A percentile compares a stretch with the other conserved stretches of the same genome.
Conservation (phyloP, 2,113 vertebrate genomes). For the Thymallus thymallus region DNA sequence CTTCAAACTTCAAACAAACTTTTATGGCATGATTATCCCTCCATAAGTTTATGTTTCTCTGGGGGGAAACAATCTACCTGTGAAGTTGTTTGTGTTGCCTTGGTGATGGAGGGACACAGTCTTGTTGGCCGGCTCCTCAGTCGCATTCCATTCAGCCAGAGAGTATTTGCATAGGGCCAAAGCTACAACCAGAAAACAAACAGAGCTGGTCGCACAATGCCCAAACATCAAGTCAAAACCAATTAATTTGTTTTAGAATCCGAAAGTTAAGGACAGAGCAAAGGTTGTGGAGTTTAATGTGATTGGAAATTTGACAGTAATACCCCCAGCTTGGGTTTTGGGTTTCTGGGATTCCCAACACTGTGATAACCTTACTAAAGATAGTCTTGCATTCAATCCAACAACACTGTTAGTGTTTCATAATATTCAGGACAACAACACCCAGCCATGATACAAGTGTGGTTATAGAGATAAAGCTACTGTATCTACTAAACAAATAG, state of each 20-base stretch:
- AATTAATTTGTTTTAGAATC: background rate
- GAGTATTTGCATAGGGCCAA: constrained; percentile 18
- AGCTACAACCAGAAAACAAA: constrained; percentile 24
- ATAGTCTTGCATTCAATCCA: background rate
- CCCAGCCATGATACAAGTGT: background rate
- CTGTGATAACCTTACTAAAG: background rate
- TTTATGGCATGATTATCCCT: too few species aligned
- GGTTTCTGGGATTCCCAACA: background rate
- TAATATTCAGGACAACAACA: background rate
- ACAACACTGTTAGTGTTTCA: background rate
- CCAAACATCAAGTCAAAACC: background rate
- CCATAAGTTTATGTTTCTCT: too few species aligned
- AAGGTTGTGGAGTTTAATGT: background rate
- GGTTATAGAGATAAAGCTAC: background rate
- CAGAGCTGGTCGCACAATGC: constrained; percentile 7
- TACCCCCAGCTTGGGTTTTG: background rate
- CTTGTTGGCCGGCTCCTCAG: background rate
- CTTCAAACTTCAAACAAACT: too few species aligned
- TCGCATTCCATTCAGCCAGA: constrained; percentile 22
- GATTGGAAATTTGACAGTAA: background rate
- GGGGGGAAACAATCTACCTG: too few species aligned
- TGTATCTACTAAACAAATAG: background rate
- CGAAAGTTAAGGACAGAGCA: background rate
- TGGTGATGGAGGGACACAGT: too few species aligned
- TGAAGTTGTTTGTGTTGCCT: too few species aligned